Evolutionary conservation across 2,797 vertebrate genomes (phyloP).

Genomic region (Microctenopoma steveboyesi): DNA sequence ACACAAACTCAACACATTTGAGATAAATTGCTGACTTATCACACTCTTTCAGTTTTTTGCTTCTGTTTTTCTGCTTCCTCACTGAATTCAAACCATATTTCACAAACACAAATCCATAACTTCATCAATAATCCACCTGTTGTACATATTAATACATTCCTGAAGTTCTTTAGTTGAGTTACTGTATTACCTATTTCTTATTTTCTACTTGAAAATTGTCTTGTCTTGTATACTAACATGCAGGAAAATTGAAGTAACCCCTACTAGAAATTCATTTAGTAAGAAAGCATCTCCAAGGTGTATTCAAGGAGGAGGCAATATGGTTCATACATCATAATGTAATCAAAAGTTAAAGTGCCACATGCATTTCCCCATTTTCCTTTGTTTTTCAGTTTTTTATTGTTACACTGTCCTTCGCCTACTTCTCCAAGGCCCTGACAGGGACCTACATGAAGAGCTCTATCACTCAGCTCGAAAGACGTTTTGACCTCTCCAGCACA

Average conservation of each 20-base stretch:
- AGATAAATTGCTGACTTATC: no score
- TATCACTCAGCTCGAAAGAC: conserved; percentile 93
- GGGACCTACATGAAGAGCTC: conserved; percentile 93
- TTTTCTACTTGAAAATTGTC: no score
- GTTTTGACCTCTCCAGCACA: conserved; percentile 90
- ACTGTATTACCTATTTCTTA: no score
- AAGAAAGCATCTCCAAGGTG: conserved; percentile 16
- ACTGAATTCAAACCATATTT: no score
- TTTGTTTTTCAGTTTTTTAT: conserved; percentile 86
- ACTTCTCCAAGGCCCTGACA: conserved; percentile 88
- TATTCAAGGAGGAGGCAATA: conserved; percentile 5
- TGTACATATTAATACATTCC: no score
- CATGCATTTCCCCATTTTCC: not conserved
- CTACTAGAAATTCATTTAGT: not conserved
- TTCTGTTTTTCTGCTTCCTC: no score
- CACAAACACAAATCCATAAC: no score
- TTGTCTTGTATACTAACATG: not conserved
- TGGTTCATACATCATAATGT: not conserved
- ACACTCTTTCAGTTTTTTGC: no score
- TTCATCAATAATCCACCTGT: no score
- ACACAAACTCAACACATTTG: no score
- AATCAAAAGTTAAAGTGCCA: not conserved
- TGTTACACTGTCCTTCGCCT: conserved; percentile 87
- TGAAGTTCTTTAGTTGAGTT: no score
- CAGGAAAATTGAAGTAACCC: conserved; percentile 6